Evolutionary conservation across 1,140 invertebrate genomes (phyloP), one percentile per base, ranked within the genome.

Genomic region (Battus philenor): DNA sequence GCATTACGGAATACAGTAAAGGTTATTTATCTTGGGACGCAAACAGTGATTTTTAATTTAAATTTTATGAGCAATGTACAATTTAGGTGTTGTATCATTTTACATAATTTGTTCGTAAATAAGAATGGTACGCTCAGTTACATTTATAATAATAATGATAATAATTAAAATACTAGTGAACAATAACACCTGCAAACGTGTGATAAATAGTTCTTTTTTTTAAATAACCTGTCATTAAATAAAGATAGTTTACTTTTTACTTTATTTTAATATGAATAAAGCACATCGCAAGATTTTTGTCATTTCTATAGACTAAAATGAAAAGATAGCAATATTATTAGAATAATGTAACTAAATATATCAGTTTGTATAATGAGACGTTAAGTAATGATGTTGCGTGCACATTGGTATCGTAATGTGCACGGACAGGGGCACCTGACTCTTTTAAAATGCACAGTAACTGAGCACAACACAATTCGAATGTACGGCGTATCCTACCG

Each of bases 271-370:
- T 47, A 41, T 15, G 48, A 55, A 66, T 63, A 62, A 54, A 67
- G 67, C 63, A 62, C 66, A 59, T 60, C 47, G 46, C 57, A 74
- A 60, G 54, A 71, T 68, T 59, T 66, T 76, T 63, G 68, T 68
- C 69, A 69, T 66, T 70, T 77, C 76, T 85, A 78, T 82, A 79
- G 78, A 85, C 78, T 85, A 82, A 80, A 77, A 71, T 71, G 76
- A 81, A 85, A 82, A 72, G 74, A 85, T 84, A 84, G 80, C 80
- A 84, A 85, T 85, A 85, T 81, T 41, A 77, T 77, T 85, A 85
- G 81, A 74, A 41, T 85, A 82, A 80, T 81, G 64, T 81, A 75
- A 75, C 62, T 78, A 77, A 78, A 76, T 84, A 80, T 80, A 76
- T 77, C 76, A 78, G 76, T 82, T 84, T 84, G 68, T 82, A 77